Conservation (phyloP, 2,888 invertebrate species). For the Ophion ellenae region DNA sequence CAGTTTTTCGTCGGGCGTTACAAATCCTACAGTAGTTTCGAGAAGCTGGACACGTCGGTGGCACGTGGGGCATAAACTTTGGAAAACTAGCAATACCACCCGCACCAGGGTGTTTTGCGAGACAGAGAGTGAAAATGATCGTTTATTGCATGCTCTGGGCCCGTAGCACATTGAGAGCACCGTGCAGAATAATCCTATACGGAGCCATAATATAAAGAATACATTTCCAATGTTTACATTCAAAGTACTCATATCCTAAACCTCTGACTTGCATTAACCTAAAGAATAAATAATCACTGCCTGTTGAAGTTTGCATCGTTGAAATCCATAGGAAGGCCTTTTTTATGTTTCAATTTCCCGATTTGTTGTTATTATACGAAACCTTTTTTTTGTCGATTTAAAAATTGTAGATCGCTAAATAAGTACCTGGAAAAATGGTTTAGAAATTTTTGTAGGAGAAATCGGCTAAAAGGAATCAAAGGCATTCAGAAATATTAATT, state of each 20-base stretch:
- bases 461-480: too few relatives aligned
- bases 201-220: neutral
- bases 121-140: neutral
- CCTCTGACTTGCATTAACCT: neutral
- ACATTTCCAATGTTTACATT: neutral
- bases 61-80: conserved; percentile 40
- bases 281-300: neutral
- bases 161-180: neutral
- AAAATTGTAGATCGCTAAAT: too few relatives aligned
- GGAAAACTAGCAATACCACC: conserved; percentile 15
- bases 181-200: neutral
- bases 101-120: conserved; percentile 21
- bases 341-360: too few relatives aligned
- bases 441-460: too few relatives aligned
- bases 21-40: conserved; percentile 2
- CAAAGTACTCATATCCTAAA: neutral
- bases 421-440: too few relatives aligned
- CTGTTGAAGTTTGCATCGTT: too few relatives aligned
- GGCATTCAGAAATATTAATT: too few relatives aligned
- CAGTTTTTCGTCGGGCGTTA: neutral
- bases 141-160: neutral
- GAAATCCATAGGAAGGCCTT: too few relatives aligned
- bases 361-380: too few relatives aligned
- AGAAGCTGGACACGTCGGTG: neutral
- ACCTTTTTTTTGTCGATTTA: too few relatives aligned